Base-by-base conservation (phyloP, 2,797 vertebrate species). In the Agapornis canus region DNA sequence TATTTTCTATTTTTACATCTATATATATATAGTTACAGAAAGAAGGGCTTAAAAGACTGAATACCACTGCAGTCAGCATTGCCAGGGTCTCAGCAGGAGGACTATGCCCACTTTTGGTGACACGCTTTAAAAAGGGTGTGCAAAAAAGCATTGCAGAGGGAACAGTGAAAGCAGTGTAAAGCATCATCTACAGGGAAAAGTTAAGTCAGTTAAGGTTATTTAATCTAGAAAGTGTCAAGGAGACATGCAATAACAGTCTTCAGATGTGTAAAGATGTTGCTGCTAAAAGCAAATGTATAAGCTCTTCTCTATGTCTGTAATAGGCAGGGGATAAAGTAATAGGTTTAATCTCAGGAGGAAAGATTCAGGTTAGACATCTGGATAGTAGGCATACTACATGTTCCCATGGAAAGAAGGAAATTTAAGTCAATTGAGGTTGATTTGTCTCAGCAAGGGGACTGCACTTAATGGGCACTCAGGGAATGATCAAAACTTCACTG, bases 151-250 rank as follows among this genome's bases (percentile, higher is more conserved):
- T 45, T 73, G 40, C 60, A 85, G 60, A 80, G 39, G 83, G 35
- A 92, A 75, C 89, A 93, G 25, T 79, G 51, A 89, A 25, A 81
- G 19, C 18, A 32, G 75, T 71, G 39, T 59, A 73, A 94, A 94
- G 73, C 45, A 47, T 83, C 76, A 80, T 76, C 79, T 78, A 27
- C n/a, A 31, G 79, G 37, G 64, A 91, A 52, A 91, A 93, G 69
- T 87, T 92, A 85, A 87, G 61, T 87, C 86, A 91, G 21, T 48
- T 85, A 75, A 92, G 75, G 48, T 73, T 87, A 52, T 70, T 95
- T 91, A 91, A 93, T 91, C 84, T 80, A 14, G 65, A 87, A 85
- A 95, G 73, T 60, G 43, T 77, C 94, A 94, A 94, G 79, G 73
- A 82, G 48, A 89, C 37, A 69, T 0, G 0, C 82, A 94, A 92